Evolutionary conservation across 1,140 invertebrate genomes (phyloP), one percentile per base, ranked within the genome.

Genomic region (Drosophila orena): DNA sequence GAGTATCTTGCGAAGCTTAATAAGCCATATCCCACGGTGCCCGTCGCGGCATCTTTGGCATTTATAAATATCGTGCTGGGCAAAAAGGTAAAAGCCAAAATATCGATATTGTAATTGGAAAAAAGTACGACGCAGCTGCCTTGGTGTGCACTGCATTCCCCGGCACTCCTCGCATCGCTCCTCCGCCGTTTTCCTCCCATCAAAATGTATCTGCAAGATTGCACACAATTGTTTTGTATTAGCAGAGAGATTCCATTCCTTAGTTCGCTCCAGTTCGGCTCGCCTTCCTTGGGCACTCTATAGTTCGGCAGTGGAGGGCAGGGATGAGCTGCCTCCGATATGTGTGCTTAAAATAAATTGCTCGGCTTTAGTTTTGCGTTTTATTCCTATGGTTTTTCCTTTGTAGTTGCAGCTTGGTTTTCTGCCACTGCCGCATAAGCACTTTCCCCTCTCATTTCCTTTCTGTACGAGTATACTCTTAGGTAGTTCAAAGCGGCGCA

Each of bases 181-280:
- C 38, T 7, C 7, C 24, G 4, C 34, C 24, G 8, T 4, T 37
- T n/a, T 42, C 20, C 12, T 44, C 40, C 47, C 74, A 47, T 35
- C 76, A 35, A 88, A 69, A 78, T 69, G 66, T 89, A 90, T 89
- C 69, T 80, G 72, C 69, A 69, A 90, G 84, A 89, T 89, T 89
- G 85, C 80, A 80, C 77, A 89, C 85, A 89, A 89, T 89, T 84
- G 84, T 90, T 90, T 84, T 71, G 85, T 90, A 77, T 77, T 79
- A 75, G 78, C 60, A 62, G 46, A 69, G 76, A 76, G 79, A 74
- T 72, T 80, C 79, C 59, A 64, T 75, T 50, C 71, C 78, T 52
- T 14, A 49, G 64, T 59, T 46, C 38, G 20, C 43, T 68, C 59
- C 40, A 24, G 40, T 42, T 47, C 35, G 17, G 15, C 10, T 24